Base-by-base conservation (phyloP, 2,888 invertebrate species). In the Tineola bisselliella region DNA sequence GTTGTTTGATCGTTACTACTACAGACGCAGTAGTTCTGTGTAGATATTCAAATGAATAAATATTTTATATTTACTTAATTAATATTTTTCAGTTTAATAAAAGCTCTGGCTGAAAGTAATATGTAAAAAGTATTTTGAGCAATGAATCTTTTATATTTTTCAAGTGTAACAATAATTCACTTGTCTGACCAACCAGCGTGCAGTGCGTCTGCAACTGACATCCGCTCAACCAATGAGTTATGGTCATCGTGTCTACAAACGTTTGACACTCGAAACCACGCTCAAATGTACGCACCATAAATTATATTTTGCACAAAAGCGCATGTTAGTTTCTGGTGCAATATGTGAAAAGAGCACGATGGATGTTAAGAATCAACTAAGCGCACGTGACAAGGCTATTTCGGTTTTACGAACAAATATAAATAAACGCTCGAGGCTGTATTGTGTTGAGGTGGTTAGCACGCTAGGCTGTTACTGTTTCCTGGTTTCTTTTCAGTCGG, bases 241-340 rank as follows among this genome's bases (percentile, higher is more conserved):
- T 19, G 30, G 25, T 18, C 30, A 56, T 56, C 56, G 56, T 30
- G 56, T 13, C 56, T 56, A 18, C 18, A 56, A 56, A 11, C 56
- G 25, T 56, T 56, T 56, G 56, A 56, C 56, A 56, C 56, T 56
- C 25, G 12, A 56, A 56, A 56, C 56, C 56, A 25, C 56, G 19
- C 25, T 8, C 19, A n/a, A 25, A 56, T 25, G 18, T 13, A 19
- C 56, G 30, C 25, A n/a, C 56, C 30, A 56, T 56, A 56, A 56
- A 25, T 56, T 56, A 56, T 56, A 56, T 56, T 56, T 48, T 18
- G 56, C 8, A 56, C 25, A 56, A 25, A 56, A 56, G 30, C 30
- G 25, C n/a, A 25, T 18, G 56, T 56, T 25, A 30, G 25, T 30
- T 19, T 6, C 13, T 30, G 25, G 30, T 56, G 3, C 56, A 17